These are phyloP conservation scores for Odobenus rosmarus DNA, from an alignment of 2,113 vertebrate species.

Conservation along the genomic window DNA sequence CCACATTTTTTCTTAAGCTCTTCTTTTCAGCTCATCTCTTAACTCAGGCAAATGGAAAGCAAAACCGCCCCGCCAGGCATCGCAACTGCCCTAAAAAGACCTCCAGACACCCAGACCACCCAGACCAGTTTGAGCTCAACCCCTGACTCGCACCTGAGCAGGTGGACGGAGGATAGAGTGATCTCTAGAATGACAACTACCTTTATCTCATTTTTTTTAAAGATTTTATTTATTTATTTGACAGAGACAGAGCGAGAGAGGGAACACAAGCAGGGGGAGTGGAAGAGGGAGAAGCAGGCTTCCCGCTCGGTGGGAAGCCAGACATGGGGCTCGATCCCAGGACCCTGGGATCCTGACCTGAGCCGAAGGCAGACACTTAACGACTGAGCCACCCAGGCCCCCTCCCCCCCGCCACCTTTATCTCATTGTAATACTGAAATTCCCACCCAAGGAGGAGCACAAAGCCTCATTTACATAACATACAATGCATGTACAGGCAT, in stretches of 20 bases:
- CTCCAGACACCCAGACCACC: background rate
- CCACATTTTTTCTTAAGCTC: background rate
- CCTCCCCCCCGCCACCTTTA: background rate
- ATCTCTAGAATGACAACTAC: background rate
- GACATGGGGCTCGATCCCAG: too few relatives aligned
- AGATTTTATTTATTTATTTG: too few relatives aligned
- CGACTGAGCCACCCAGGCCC: too few relatives aligned
- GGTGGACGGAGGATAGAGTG: background rate
- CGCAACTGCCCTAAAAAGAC: background rate
- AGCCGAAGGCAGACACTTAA: too few relatives aligned
- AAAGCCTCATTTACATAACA: background rate
- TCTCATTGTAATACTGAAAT: background rate
- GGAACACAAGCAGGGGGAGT: too few relatives aligned
- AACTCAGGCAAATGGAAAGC: background rate
- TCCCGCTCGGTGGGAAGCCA: too few relatives aligned
- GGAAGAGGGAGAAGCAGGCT: too few relatives aligned
- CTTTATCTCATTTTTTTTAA: background rate
- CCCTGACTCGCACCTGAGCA: background rate
- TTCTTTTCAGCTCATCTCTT: background rate
- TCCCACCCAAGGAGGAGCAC: background rate
- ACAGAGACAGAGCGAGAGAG: too few relatives aligned
- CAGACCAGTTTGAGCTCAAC: background rate
- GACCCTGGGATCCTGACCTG: too few relatives aligned
- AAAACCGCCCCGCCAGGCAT: background rate
- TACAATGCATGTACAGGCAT: fast-evolving